These are phyloP conservation scores for Troglohyphantes excavatus DNA, from an alignment of 2,888 invertebrate genomes.

Conservation along the genomic window DNA sequence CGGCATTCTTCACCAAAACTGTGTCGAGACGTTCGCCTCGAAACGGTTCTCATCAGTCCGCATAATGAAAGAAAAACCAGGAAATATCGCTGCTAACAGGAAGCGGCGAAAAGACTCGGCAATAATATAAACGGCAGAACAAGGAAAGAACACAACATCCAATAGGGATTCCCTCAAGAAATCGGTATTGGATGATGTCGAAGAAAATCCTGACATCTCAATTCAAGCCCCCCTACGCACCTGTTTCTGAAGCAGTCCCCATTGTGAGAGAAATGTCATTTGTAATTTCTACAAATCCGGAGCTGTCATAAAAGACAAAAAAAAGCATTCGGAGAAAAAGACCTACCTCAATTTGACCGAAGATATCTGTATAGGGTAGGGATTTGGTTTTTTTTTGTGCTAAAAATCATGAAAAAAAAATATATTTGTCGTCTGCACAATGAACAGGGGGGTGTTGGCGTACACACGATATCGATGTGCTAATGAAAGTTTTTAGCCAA, in stretches of 20 bases:
- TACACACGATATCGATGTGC: slow-evolving; percentile 10
- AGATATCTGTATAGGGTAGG: slow-evolving; percentile 18
- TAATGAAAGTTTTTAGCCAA: slow-evolving; percentile 43
- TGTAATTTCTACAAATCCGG: slow-evolving; percentile 75
- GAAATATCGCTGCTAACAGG: slow-evolving; percentile 58
- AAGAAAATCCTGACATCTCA: slow-evolving; percentile 20
- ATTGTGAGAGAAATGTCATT: slow-evolving; percentile 50
- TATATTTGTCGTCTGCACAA: background rate
- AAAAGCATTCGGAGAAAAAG: too few species aligned
- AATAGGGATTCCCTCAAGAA: too few species aligned
- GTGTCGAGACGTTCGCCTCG: background rate
- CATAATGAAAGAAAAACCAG: slow-evolving; percentile 56
- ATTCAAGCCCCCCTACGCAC: slow-evolving; percentile 21
- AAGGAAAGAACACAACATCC: background rate
- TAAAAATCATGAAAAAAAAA: background rate
- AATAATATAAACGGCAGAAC: background rate
- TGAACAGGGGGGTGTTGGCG: slow-evolving; percentile 8
- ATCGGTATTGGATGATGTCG: background rate
- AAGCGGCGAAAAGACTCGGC: slow-evolving; percentile 45
- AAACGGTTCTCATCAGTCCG: background rate
- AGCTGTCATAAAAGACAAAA: slow-evolving; percentile 56
- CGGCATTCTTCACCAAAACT: background rate
- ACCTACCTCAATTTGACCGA: slow-evolving; percentile 28
- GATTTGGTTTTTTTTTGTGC: background rate
- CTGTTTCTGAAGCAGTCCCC: slow-evolving; percentile 8